Evolutionary conservation across 2,113 vertebrate species (phyloP).

Genomic region (Ammodytes dubius): DNA sequence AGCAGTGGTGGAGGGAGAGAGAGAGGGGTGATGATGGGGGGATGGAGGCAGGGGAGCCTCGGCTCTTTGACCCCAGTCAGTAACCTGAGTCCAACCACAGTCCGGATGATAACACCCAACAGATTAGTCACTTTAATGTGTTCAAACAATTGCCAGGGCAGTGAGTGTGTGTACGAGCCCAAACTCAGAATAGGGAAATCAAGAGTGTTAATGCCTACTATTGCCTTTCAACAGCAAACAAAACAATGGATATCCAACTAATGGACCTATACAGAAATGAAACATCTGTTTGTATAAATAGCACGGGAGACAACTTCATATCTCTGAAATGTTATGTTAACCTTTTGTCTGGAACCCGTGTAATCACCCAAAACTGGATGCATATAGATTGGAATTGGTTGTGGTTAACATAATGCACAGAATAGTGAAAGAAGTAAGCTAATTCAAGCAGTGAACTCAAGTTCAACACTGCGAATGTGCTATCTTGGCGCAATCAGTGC

Average conservation of each 20-base stretch:
- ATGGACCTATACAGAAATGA: neutral
- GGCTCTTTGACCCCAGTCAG: constrained; percentile 72
- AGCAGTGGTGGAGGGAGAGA: constrained; percentile 42
- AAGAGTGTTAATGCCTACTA: too few relatives aligned
- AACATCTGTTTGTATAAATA: neutral
- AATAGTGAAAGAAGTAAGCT: neutral
- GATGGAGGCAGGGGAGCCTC: constrained; percentile 18
- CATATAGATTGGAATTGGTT: neutral
- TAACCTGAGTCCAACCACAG: constrained; percentile 73
- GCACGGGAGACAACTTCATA: too few relatives aligned
- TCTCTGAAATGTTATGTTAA: neutral
- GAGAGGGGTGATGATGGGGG: constrained; percentile 35
- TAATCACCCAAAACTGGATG: neutral
- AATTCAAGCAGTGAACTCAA: neutral
- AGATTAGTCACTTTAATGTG: constrained; percentile 67
- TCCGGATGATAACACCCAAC: constrained; percentile 62
- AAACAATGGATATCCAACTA: neutral
- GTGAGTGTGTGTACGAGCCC: neutral
- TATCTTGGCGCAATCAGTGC: neutral
- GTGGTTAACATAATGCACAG: neutral
- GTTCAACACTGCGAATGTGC: neutral
- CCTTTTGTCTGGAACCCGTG: too few relatives aligned
- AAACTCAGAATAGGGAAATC: neutral
- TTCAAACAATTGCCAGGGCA: constrained; percentile 26
- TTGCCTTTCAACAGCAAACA: neutral